These are phyloP conservation scores for Micoletzkya japonica DNA, from an alignment of 2,888 invertebrate genomes.

Conservation along the genomic window DNA sequence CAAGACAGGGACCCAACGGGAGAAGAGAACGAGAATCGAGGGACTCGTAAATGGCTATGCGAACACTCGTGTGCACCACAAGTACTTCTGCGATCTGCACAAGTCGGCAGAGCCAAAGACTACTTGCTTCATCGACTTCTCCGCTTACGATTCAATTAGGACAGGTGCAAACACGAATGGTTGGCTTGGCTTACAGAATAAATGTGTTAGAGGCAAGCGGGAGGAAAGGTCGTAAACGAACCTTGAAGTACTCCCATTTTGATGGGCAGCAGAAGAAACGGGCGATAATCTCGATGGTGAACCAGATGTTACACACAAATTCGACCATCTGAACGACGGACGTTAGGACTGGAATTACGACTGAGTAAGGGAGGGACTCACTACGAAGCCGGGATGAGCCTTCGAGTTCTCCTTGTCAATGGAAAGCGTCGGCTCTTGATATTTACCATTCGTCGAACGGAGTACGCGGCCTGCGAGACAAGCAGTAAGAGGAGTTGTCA, in stretches of 20 bases:
- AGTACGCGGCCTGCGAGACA: neutral
- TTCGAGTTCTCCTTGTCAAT: conserved; percentile 58
- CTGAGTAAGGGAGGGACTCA: conserved; percentile 28
- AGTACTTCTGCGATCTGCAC: too few species aligned
- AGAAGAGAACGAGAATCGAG: too few species aligned
- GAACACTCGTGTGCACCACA: too few species aligned
- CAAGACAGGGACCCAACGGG: too few species aligned
- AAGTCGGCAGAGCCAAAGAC: too few species aligned
- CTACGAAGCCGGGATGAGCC: conserved; percentile 60
- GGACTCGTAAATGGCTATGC: too few species aligned
- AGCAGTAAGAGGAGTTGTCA: neutral
- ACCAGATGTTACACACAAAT: conserved; percentile 97
- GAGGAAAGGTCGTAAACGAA: conserved; percentile 17
- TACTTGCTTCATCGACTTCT: too few species aligned
- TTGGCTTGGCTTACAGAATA: neutral
- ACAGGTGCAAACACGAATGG: neutral
- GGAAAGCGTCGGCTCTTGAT: conserved; percentile 44
- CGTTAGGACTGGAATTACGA: neutral
- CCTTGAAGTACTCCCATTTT: conserved; percentile 79
- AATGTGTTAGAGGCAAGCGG: too few species aligned
- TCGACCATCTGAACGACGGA: conserved; percentile 80
- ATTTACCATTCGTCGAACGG: conserved; percentile 31
- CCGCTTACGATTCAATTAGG: too few species aligned
- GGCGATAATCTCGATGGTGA: conserved; percentile 81
- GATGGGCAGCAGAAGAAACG: conserved; percentile 84